Evolutionary conservation across 2,888 invertebrate species (phyloP).

Genomic region (Aporophyla nigra): DNA sequence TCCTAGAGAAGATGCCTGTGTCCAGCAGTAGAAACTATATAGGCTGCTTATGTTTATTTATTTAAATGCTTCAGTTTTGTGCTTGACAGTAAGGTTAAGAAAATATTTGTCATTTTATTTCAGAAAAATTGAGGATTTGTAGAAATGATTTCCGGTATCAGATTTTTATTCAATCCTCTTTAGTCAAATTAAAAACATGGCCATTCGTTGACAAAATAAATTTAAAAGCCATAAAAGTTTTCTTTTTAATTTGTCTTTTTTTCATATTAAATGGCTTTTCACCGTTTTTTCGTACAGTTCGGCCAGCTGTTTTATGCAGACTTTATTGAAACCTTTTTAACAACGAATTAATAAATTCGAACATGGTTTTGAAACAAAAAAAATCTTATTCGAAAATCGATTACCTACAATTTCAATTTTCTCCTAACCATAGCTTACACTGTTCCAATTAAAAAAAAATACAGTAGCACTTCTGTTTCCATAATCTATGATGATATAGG

Average conservation of each 20-base stretch:
- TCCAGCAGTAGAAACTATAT: no score
- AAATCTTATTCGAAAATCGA: neutral
- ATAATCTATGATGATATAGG: constrained; percentile 24
- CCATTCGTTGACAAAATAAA: neutral
- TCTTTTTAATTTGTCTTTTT: neutral
- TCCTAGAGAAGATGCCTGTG: no score
- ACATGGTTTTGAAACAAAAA: neutral
- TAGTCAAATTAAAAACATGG: neutral
- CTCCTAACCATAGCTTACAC: neutral
- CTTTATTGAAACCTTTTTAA: neutral
- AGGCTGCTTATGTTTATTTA: no score
- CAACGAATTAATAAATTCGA: neutral
- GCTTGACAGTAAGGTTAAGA: neutral
- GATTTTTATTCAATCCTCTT: neutral
- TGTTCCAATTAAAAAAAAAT: neutral
- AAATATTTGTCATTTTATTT: neutral
- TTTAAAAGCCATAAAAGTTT: neutral
- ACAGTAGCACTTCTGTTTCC: neutral
- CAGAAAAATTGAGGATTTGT: neutral
- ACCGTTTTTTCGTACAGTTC: neutral
- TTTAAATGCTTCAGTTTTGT: neutral
- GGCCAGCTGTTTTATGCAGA: neutral
- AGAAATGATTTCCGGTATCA: neutral
- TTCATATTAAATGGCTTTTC: neutral
- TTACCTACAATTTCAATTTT: neutral